Evolutionary conservation across 1,140 invertebrate species (phyloP).

Genomic region (Drosophila tani): DNA sequence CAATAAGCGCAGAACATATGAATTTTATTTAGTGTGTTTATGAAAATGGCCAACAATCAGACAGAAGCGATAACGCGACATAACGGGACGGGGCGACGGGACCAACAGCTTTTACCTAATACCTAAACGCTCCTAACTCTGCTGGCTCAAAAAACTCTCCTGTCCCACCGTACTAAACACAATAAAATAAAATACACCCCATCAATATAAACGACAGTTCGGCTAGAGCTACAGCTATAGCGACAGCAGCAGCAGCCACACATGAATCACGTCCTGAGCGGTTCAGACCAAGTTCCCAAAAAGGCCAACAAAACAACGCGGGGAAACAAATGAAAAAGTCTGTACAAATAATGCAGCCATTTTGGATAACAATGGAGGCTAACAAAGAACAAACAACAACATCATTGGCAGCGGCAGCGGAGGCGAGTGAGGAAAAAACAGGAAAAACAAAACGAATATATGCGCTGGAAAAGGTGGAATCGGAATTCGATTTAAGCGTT

Average conservation of each 20-base stretch:
- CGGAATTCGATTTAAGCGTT: slow-evolving; percentile 75
- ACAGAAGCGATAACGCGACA: slow-evolving; percentile 68
- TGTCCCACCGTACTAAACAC: slow-evolving; percentile 24
- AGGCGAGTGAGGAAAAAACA: slow-evolving; percentile 23
- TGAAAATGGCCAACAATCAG: slow-evolving; percentile 80
- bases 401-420: slow-evolving; percentile 9
- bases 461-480: slow-evolving; percentile 68
- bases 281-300: slow-evolving; percentile 46
- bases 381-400: slow-evolving; percentile 70
- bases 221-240: slow-evolving; percentile 36
- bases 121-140: slow-evolving; percentile 14
- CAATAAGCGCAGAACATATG: slow-evolving; percentile 56
- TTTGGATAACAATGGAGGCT: slow-evolving; percentile 78
- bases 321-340: slow-evolving; percentile 57
- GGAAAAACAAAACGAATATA: slow-evolving; percentile 45
- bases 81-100: slow-evolving; percentile 24
- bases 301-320: slow-evolving; percentile 22
- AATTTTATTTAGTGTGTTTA: slow-evolving; percentile 74
- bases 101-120: slow-evolving; percentile 52
- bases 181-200: slow-evolving; percentile 80
- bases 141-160: slow-evolving; percentile 5
- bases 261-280: slow-evolving; percentile 73
- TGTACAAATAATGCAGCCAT: slow-evolving; percentile 83
- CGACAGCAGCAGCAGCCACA: slow-evolving; percentile 38
- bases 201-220: slow-evolving; percentile 78